Percentiles rank a stretch among this genome's conserved stretches.
Conservation (phyloP, 1,140 invertebrate genomes). For the Microplitis demolitor region DNA sequence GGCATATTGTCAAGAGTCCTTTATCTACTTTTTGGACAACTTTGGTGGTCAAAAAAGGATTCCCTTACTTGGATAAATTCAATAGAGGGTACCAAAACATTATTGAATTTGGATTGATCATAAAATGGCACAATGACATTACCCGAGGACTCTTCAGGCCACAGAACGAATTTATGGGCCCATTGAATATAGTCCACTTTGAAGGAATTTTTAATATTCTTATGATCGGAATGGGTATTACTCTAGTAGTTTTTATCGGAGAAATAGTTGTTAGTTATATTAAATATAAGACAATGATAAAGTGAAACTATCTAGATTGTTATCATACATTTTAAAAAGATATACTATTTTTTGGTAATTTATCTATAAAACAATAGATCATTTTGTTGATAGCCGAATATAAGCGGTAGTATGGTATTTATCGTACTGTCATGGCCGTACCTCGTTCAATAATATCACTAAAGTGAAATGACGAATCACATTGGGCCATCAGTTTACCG, state of each 20-base stretch:
- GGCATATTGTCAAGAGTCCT: not conserved
- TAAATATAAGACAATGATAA: not conserved
- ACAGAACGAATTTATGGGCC: not conserved
- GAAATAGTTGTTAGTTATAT: not conserved
- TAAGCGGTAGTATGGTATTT: not conserved
- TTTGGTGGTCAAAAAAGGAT: not conserved
- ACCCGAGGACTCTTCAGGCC: not conserved
- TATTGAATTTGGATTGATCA: not conserved
- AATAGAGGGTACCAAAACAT: not conserved
- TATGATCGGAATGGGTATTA: not conserved
- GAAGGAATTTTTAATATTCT: not conserved
- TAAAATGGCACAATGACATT: not conserved
- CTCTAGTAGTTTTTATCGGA: not conserved
- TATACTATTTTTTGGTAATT: not conserved
- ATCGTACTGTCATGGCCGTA: not conserved
- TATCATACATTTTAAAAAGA: not conserved
- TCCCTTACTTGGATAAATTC: not conserved
- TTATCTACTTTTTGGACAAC: not conserved
- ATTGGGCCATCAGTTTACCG: not conserved
- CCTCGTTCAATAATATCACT: constrained; percentile 6
- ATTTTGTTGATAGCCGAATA: not conserved
- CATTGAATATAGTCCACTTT: not conserved
- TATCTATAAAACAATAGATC: constrained; percentile 6
- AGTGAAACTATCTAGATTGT: not conserved
- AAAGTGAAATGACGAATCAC: constrained; percentile 11